Percentiles rank a stretch among this genome's conserved stretches.
Conservation (phyloP, 2,113 vertebrate genomes). For the Romanogobio albipinnatus region DNA sequence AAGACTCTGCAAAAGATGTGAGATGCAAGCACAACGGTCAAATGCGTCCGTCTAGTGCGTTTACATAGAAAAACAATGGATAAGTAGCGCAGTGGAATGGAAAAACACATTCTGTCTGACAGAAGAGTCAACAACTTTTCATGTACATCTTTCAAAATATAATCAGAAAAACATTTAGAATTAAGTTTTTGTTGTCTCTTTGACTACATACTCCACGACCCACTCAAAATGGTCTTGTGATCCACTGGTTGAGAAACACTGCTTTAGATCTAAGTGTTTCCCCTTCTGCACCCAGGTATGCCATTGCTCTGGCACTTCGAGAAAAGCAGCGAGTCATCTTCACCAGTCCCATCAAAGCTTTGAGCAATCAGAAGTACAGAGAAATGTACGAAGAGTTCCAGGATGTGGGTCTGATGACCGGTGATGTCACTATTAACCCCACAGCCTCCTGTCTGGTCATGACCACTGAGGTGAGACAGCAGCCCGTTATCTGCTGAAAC, state of each 20-base stretch:
- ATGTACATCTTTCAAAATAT: too few relatives aligned
- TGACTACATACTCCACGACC: too few relatives aligned
- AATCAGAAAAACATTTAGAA: too few relatives aligned
- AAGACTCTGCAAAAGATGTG: too few relatives aligned
- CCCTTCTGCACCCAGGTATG: conserved; percentile 80
- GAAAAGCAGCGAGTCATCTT: conserved; percentile 98
- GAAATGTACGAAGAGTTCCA: conserved; percentile 99
- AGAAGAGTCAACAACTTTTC: too few relatives aligned
- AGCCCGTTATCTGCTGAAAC: background rate
- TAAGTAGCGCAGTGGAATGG: too few relatives aligned
- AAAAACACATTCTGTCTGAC: too few relatives aligned
- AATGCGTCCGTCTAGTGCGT: too few relatives aligned
- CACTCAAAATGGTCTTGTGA: too few relatives aligned
- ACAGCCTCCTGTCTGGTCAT: conserved; percentile 97
- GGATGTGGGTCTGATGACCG: conserved; percentile 97
- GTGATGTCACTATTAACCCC: conserved; percentile 98
- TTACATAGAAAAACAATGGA: too few relatives aligned
- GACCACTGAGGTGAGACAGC: conserved; percentile 90
- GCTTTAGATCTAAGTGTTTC: background rate
- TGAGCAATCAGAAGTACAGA: conserved; percentile 98
- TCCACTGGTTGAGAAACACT: background rate
- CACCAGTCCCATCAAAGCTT: conserved; percentile 97
- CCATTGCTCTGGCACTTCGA: conserved; percentile 92
- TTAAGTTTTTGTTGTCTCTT: too few relatives aligned
- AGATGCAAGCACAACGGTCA: too few relatives aligned